Evolutionary conservation across 1,140 invertebrate species (phyloP).

Genomic region (Sitophilus oryzae): DNA sequence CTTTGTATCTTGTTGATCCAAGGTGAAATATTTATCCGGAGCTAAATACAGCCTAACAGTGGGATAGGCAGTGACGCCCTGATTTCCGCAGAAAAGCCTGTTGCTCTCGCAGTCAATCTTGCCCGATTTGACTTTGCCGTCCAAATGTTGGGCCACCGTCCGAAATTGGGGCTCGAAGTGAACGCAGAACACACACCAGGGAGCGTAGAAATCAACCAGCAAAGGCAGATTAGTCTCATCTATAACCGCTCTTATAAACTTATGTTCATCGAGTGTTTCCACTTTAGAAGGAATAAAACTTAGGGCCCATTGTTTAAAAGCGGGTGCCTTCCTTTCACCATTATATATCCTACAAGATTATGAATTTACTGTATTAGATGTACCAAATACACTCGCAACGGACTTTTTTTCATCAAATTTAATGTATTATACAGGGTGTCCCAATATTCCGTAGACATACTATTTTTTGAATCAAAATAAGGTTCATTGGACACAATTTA

Average conservation of each 20-base stretch:
- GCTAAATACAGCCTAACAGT: slow-evolving; percentile 48
- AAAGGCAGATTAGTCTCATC: slow-evolving; percentile 49
- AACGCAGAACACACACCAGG: slow-evolving; percentile 71
- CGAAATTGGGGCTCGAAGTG: slow-evolving; percentile 65
- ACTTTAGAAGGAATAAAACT: slow-evolving; percentile 54
- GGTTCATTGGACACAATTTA: too few species aligned
- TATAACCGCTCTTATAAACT: slow-evolving; percentile 45
- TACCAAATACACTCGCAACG: too few species aligned
- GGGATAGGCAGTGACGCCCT: slow-evolving; percentile 64
- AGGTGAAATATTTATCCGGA: slow-evolving; percentile 29
- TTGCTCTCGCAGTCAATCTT: slow-evolving; percentile 79
- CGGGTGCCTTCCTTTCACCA: slow-evolving; percentile 54
- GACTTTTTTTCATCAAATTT: too few species aligned
- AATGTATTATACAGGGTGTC: too few species aligned
- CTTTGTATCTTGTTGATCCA: slow-evolving; percentile 28
- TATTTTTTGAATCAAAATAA: too few species aligned
- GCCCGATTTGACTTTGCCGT: slow-evolving; percentile 66
- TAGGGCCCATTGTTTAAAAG: slow-evolving; percentile 56
- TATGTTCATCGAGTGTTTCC: slow-evolving; percentile 40
- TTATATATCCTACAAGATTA: slow-evolving; percentile 54
- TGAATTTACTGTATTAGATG: too few species aligned
- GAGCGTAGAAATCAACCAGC: slow-evolving; percentile 69
- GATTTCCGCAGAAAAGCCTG: slow-evolving; percentile 60
- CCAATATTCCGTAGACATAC: too few species aligned
- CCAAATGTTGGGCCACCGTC: slow-evolving; percentile 54